A percentile compares a stretch with the other conserved stretches of the same genome.
phyloP scores from a whole-genome alignment of 2,113 vertebrate genomes.

The Sander lucioperca region DNA sequence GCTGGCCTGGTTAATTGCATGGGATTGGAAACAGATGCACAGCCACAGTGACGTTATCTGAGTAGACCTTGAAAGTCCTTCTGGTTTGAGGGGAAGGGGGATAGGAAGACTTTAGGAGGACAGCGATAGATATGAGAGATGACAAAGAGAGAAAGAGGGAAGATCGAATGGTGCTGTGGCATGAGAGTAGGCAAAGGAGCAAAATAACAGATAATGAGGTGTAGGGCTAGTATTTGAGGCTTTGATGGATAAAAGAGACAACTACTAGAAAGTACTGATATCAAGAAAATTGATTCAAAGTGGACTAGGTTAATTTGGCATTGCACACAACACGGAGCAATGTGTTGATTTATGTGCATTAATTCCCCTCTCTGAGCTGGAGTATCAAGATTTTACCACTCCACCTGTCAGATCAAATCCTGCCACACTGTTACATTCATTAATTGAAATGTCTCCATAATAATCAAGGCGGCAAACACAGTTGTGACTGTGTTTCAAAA shows the following conservation, averaged over 20 bases:
- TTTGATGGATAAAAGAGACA: conserved; percentile 29
- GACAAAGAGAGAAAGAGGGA: conserved; percentile 56
- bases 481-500: conserved; percentile 45
- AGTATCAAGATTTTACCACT: conserved; percentile 8
- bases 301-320: not conserved
- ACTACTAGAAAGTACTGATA: conserved; percentile 15
- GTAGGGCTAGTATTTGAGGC: conserved; percentile 26
- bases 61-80: conserved; percentile 79
- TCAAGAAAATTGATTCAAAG: conserved; percentile 32
- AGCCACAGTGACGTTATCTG: conserved; percentile 80
- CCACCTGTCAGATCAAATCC: conserved; percentile 57
- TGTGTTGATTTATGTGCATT: conserved; percentile 19
- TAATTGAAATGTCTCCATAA: conserved; percentile 55
- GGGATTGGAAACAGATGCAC: conserved; percentile 85
- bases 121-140: conserved; percentile 56
- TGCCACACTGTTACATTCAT: conserved; percentile 53
- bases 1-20: conserved; percentile 80
- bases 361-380: not conserved
- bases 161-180: conserved; percentile 39
- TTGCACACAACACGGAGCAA: not conserved
- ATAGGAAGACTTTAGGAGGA: conserved; percentile 47
- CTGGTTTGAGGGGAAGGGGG: conserved; percentile 70
- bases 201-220: conserved; percentile 51
- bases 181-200: conserved; percentile 28
- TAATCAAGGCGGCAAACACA: conserved; percentile 65